Conservation (phyloP, 2,797 vertebrate species). For the Phrynocephalus forsythii region DNA sequence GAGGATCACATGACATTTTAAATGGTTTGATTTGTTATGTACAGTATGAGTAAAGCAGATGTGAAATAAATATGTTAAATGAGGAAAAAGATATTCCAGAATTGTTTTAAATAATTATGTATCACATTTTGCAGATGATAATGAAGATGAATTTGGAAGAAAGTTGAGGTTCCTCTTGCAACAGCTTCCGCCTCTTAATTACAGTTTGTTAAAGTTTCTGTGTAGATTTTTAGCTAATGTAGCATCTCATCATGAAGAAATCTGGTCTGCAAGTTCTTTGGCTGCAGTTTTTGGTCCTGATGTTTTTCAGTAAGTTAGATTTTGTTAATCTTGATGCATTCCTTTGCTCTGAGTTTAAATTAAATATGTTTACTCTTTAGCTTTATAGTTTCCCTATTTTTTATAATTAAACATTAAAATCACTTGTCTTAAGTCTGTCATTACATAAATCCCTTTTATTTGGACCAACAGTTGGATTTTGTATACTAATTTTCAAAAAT, state of each 20-base stretch:
- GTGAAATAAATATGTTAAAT: neutral
- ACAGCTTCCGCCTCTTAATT: constrained; percentile 96
- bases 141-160: constrained; percentile 93
- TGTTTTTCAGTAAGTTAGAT: constrained; percentile 93
- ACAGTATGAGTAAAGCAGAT: neutral
- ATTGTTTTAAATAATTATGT: constrained; percentile 57
- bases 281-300: constrained; percentile 97
- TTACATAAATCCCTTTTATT: neutral
- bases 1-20: fast-evolving
- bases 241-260: constrained; percentile 93
- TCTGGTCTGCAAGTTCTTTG: constrained; percentile 91
- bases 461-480: too few species aligned
- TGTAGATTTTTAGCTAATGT: constrained; percentile 95
- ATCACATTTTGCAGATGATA: constrained; percentile 85
- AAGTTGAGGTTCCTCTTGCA: constrained; percentile 95
- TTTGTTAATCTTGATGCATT: constrained; percentile 39
- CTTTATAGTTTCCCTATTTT: neutral
- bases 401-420: neutral
- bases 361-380: neutral
- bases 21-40: neutral
- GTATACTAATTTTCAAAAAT: neutral
- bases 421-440: neutral
- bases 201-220: constrained; percentile 94
- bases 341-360: constrained; percentile 1
- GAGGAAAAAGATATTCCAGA: neutral